Conservation (phyloP, 2,888 invertebrate genomes). For the Podotricha telesiphe region DNA sequence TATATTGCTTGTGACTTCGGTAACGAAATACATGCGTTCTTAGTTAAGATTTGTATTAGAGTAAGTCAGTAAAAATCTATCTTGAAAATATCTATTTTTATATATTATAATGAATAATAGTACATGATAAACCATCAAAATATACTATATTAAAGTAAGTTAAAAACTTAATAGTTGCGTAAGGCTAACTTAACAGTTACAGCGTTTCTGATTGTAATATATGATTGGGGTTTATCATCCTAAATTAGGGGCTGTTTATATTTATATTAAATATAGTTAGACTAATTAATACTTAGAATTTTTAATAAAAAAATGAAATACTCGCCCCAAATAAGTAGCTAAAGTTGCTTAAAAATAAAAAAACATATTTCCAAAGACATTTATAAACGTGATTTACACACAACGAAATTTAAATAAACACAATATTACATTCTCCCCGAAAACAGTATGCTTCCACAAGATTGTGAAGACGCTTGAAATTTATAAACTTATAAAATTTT, state of each 20-base stretch:
- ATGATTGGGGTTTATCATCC: too few relatives aligned
- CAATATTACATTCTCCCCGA: neutral
- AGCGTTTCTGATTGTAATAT: too few relatives aligned
- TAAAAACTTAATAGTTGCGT: neutral
- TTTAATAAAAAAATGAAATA: too few relatives aligned
- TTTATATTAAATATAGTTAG: too few relatives aligned
- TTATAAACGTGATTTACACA: neutral
- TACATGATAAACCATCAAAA: neutral
- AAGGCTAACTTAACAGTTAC: too few relatives aligned
- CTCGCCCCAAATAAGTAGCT: too few relatives aligned
- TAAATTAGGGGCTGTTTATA: too few relatives aligned
- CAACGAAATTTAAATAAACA: neutral
- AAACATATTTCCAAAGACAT: too few relatives aligned
- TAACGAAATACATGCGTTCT: neutral
- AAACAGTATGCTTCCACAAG: neutral
- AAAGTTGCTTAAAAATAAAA: too few relatives aligned
- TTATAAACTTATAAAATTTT: slow-evolving; percentile 22
- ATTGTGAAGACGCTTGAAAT: slow-evolving; percentile 17
- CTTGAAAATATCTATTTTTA: neutral
- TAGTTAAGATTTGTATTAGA: neutral
- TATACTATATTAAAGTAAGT: neutral
- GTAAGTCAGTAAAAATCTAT: neutral
- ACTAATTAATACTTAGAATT: too few relatives aligned
- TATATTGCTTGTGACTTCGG: slow-evolving; percentile 2
- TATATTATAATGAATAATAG: neutral